Evolutionary conservation across 2,797 vertebrate genomes (phyloP).

Genomic region (Aphelocoma californica): DNA sequence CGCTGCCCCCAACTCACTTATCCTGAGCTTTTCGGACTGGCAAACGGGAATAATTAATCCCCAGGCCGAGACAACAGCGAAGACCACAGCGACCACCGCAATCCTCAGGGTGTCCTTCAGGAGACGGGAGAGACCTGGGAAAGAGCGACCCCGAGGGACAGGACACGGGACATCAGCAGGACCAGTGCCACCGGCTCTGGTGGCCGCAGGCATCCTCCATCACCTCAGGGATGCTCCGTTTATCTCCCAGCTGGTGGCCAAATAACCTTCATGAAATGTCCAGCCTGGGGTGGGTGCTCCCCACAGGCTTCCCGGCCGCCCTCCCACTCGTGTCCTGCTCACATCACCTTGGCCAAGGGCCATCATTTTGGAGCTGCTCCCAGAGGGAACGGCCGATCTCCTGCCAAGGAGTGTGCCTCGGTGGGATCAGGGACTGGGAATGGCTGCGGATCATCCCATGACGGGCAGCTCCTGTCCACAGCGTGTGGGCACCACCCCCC

Average conservation of each 20-base stretch:
- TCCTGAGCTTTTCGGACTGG: constrained; percentile 50
- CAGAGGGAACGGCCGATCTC: not conserved
- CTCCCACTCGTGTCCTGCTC: not conserved
- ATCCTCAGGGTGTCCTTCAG: not conserved
- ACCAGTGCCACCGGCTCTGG: not conserved
- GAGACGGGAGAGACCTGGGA: not conserved
- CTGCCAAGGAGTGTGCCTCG: not conserved
- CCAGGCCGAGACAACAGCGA: not conserved
- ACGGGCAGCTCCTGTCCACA: not conserved
- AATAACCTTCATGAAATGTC: rapidly evolving
- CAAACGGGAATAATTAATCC: constrained; percentile 35
- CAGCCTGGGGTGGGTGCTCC: not conserved
- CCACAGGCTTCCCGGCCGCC: rapidly evolving
- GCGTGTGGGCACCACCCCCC: rapidly evolving
- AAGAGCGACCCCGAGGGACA: rapidly evolving
- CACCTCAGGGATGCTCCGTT: too few species aligned
- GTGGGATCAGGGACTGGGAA: not conserved
- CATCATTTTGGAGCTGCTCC: not conserved
- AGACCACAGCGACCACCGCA: not conserved
- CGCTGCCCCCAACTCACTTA: not conserved
- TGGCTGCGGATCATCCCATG: rapidly evolving
- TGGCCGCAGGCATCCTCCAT: not conserved
- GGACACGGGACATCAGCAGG: not conserved
- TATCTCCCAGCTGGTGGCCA: not conserved
- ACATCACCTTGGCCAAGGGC: not conserved